Evolutionary conservation across 2,888 invertebrate genomes (phyloP), one percentile per base, ranked within the genome.

Genomic region (Cinara cedri): DNA sequence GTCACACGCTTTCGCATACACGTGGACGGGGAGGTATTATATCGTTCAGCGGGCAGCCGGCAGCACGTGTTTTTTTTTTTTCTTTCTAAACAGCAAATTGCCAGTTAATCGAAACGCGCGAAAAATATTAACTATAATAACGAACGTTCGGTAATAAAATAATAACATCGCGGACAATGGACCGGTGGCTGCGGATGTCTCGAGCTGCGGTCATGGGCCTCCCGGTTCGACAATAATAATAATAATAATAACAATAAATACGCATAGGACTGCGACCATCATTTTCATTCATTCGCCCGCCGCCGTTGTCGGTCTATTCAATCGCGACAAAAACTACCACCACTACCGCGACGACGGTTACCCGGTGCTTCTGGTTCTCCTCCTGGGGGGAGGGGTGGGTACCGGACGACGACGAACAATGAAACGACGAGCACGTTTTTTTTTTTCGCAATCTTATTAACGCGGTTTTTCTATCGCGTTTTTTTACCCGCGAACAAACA

Each of bases 131-230:
- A 26, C 0, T 49, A 55, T 57, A 57, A 71, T 44, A 44, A 44
- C 55, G 34, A 70, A 57, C 57, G 44, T 44, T 57, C 11, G 13
- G 24, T 44, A 57, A 71, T 60, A 60, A 60, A 51, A 51, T 51
- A 16, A 51, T 51, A 51, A 51, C 14, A 51, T 16, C 10, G 21
- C 34, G 72, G 60, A 72, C 60, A 72, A 60, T 72, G 26, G 26
- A 72, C 26, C 34, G 34, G 57, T n/a, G 46, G 46, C 46, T 6
- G 46, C 10, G 10, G n/a, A 60, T 42, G 62, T 72, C 44, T 62
- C 55, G n/a, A n/a, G n/a, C 60, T 19, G 26, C 62, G 72, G 49
- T 72, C 72, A 34, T 62, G 72, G 26, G 72, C 72, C 72, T 62
- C 72, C 60, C 26, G 26, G 44, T 72, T 60, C n/a, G 57, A 10